phyloP scores from a whole-genome alignment of 1,140 invertebrate species.

The Onthophagus taurus region DNA sequence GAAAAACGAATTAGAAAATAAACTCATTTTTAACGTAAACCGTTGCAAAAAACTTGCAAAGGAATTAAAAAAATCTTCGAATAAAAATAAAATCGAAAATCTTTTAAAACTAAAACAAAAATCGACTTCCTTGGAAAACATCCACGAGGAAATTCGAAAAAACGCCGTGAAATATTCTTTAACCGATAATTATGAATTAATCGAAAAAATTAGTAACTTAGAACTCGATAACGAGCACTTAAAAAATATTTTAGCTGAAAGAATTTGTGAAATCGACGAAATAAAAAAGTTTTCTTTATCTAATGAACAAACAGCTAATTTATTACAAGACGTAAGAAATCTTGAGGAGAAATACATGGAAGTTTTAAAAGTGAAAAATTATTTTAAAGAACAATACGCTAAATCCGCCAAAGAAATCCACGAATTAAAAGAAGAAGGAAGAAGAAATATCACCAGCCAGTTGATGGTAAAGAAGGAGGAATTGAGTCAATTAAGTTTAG shows the following conservation, averaged over 20 bases:
- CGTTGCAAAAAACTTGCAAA: conserved; percentile 24
- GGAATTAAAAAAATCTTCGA: conserved; percentile 21
- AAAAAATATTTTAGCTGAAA: conserved; percentile 33
- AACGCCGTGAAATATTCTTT: conserved; percentile 21
- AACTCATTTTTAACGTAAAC: conserved; percentile 31
- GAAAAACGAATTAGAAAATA: conserved; percentile 34
- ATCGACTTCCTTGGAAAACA: conserved; percentile 4
- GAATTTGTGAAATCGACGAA: conserved; percentile 34
- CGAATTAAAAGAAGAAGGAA: conserved; percentile 40
- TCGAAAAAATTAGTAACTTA: conserved; percentile 33
- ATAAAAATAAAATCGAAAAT: conserved; percentile 22
- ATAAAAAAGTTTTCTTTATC: conserved; percentile 38
- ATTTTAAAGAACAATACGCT: conserved; percentile 46
- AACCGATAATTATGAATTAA: conserved; percentile 19
- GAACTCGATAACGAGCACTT: conserved; percentile 38
- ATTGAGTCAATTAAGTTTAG: conserved; percentile 29
- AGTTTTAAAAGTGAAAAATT: conserved; percentile 39
- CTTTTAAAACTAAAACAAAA: conserved; percentile 20
- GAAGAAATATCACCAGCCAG: conserved; percentile 38
- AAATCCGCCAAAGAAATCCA: conserved; percentile 44
- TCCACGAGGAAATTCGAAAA: conserved; percentile 20
- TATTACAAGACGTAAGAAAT: conserved; percentile 40
- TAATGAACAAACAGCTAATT: conserved; percentile 38
- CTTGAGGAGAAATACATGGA: conserved; percentile 42
- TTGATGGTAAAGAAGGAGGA: conserved; percentile 40